Evolutionary conservation across 2,113 vertebrate species (phyloP).

Genomic region (Drymodes brunneopygia): DNA sequence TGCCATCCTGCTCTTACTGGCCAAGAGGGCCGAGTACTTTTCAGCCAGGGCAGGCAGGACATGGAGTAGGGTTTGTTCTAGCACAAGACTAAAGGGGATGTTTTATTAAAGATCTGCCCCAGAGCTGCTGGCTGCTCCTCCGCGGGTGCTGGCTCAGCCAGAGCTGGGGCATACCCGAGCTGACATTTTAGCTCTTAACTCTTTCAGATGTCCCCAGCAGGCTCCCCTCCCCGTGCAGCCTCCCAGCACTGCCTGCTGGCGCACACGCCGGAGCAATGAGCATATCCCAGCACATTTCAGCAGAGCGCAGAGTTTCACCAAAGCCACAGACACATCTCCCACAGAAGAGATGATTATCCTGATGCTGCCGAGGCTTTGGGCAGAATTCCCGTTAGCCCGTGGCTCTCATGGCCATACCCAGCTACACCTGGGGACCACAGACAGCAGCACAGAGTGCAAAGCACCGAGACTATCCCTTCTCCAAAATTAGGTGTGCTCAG

Average conservation of each 20-base stretch:
- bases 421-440: background rate
- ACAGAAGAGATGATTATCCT: background rate
- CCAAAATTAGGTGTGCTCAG: background rate
- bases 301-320: background rate
- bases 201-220: background rate
- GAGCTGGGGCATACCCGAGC: background rate
- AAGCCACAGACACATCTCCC: conserved; percentile 5
- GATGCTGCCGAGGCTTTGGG: background rate
- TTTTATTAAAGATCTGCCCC: background rate
- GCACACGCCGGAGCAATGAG: rapidly evolving
- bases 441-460: rapidly evolving
- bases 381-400: background rate
- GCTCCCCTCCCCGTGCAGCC: background rate
- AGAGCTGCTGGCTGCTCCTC: background rate
- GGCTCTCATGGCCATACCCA: rapidly evolving
- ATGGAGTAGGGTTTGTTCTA: background rate
- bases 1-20: background rate
- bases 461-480: background rate
- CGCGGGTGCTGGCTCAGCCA: background rate
- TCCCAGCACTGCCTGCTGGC: conserved; percentile 13
- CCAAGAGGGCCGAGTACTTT: background rate
- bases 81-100: background rate
- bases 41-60: background rate
- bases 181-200: conserved; percentile 17
- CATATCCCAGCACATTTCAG: background rate